Evolutionary conservation across 2,888 invertebrate genomes (phyloP).

Genomic region (Lottia scabra): DNA sequence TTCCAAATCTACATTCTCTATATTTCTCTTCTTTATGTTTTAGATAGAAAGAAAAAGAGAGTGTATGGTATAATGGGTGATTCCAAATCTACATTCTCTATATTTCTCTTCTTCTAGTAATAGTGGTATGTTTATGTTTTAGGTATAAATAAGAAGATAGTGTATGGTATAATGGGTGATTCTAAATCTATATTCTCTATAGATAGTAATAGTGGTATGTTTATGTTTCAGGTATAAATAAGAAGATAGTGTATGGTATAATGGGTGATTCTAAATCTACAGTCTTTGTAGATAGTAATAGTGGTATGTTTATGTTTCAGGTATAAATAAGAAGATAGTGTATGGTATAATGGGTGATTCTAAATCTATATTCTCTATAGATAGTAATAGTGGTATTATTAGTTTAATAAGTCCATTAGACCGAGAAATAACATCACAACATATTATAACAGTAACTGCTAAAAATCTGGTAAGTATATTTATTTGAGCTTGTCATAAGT

Average conservation of each 20-base stretch:
- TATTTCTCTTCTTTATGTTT: too few relatives aligned
- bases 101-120: conserved; percentile 84
- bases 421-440: conserved; percentile 86
- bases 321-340: conserved; percentile 84
- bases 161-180: conserved; percentile 82
- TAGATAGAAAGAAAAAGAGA: conserved; percentile 84
- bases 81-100: conserved; percentile 80
- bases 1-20: too few relatives aligned
- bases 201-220: conserved; percentile 85
- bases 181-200: conserved; percentile 82
- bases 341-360: conserved; percentile 83
- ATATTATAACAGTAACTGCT: conserved; percentile 85
- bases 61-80: conserved; percentile 83
- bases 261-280: conserved; percentile 78
- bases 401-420: conserved; percentile 87
- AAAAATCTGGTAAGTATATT: conserved; percentile 75
- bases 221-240: conserved; percentile 76
- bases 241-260: conserved; percentile 85
- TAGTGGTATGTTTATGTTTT: conserved; percentile 80
- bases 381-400: conserved; percentile 86
- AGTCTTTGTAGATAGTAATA: conserved; percentile 84
- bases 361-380: conserved; percentile 82
- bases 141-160: conserved; percentile 84
- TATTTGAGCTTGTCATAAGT: neutral
- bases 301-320: conserved; percentile 78